Evolutionary conservation across 2,888 invertebrate species (phyloP), one percentile per base, ranked within the genome.

Genomic region (Furcula furcula): DNA sequence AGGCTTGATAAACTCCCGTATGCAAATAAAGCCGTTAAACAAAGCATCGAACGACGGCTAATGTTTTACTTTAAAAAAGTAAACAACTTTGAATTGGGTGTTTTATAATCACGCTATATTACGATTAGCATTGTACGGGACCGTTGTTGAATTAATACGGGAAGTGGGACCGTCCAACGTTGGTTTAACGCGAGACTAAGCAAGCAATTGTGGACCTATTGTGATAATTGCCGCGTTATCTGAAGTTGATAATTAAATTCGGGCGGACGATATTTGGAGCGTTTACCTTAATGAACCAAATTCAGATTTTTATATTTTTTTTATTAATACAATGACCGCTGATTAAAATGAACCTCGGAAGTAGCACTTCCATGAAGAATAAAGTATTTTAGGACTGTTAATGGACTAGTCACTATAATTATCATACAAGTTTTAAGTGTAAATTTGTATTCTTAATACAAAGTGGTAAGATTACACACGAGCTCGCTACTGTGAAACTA

Each of bases 71-170:
- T 52, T 36, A 48, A 63, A 56, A 62, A 65, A 63, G 59, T 61
- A 65, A 65, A 67, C 64, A 59, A 59, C 50, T 55, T 31, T 58
- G 56, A 54, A 54, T 61, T 51, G 49, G 55, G 62, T 67, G 65
- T 76, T 76, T 64, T 70, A 66, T 66, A 63, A 75, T 70, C 83
- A 84, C 82, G 84, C 77, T 60, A 83, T 76, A 71, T 55, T 51
- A 70, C 81, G 69, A 85, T 83, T 81, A 83, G 52, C 41, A 38
- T 50, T 51, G 58, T 58, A 48, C 55, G 14, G 47, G 46, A 52
- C 45, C 52, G 68, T 53, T 55, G 55, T 58, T 65, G 74, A 75
- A 81, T 78, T 76, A 76, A 78, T 76, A 63, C 53, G 55, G 71
- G 68, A 76, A 73, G 64, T 62, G 58, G 59, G 38, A 55, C 49